Percentiles rank a stretch among this genome's conserved stretches.
These are phyloP conservation scores for Isoperla grammatica DNA, from an alignment of 2,888 invertebrate genomes.

Conservation along the genomic window DNA sequence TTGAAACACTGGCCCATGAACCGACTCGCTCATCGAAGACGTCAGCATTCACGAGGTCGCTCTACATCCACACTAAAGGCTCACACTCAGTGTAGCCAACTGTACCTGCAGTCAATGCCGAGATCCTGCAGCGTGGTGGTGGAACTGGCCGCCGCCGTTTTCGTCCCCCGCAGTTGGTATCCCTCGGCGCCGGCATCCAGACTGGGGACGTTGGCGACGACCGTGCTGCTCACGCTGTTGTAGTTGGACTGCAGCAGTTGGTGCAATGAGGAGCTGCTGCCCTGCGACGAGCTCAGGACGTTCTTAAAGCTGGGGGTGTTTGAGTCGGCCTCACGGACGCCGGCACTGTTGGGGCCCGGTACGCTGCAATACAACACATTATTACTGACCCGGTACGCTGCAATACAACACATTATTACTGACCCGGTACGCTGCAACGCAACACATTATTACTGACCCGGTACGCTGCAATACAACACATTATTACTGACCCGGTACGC, in stretches of 20 bases:
- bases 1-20: too few relatives aligned
- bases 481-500: too few relatives aligned
- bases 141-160: conserved; percentile 31
- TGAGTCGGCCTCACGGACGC: conserved; percentile 20
- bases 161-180: conserved; percentile 35
- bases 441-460: too few relatives aligned
- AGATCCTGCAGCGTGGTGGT: conserved; percentile 13
- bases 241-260: conserved; percentile 42
- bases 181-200: conserved; percentile 33
- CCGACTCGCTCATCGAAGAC: too few relatives aligned
- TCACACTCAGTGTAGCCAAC: too few relatives aligned
- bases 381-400: too few relatives aligned
- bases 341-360: not conserved
- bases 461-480: too few relatives aligned
- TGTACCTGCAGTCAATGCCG: conserved; percentile 23
- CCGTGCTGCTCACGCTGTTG: conserved; percentile 38
- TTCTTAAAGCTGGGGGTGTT: conserved; percentile 9
- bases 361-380: too few relatives aligned
- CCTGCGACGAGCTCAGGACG: not conserved
- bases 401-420: too few relatives aligned
- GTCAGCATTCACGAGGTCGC: too few relatives aligned
- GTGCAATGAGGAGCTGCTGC: conserved; percentile 39
- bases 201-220: conserved; percentile 10
- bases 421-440: too few relatives aligned
- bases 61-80: too few relatives aligned